Base-by-base conservation (phyloP, 2,888 invertebrate genomes). In the Netelia inedita region DNA sequence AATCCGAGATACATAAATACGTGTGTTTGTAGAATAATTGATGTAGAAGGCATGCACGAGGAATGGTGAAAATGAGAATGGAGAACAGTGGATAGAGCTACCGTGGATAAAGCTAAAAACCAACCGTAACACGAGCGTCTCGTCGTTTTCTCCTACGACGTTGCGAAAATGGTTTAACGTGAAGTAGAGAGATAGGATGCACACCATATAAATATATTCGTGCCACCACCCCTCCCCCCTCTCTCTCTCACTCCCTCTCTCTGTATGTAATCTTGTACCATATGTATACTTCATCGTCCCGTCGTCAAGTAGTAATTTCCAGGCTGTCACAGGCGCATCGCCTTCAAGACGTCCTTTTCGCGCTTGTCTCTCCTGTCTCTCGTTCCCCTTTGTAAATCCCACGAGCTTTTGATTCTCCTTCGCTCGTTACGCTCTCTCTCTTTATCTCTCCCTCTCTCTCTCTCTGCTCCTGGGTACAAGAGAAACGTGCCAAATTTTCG, bases 281-380 rank as follows among this genome's bases (percentile, higher is more conserved):
- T 21, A 53, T 76, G 61, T 57, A 46, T 46, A 19, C 57, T 19
- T 57, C 23, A 50, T 28, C 71, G 41, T 46, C 61, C n/a, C 88
- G 86, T 88, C 88, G 89, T 88, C 89, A 89, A 90, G 90, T 89
- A 88, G 92, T 91, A 92, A 92, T 92, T 92, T 92, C 91, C 92
- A 91, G 90, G 86, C 91, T 92, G 92, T 92, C 92, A 91, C 88
- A 88, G 89, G 87, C 85, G 85, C 86, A 82, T 83, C 82, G 88
- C 66, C 76, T 87, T 85, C 71, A 82, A 80, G 81, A 82, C 73
- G 85, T 78, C 83, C 82, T 86, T 78, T 83, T 82, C 81, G 41
- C 86, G 75, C 66, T 71, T 63, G 68, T 66, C 79, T 65, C 69
- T 28, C 79, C 76, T 72, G 71, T 83, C 68, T 83, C 71, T 86